Evolutionary conservation across 2,888 invertebrate genomes (phyloP).

Genomic region (Phymatocera aterrima): DNA sequence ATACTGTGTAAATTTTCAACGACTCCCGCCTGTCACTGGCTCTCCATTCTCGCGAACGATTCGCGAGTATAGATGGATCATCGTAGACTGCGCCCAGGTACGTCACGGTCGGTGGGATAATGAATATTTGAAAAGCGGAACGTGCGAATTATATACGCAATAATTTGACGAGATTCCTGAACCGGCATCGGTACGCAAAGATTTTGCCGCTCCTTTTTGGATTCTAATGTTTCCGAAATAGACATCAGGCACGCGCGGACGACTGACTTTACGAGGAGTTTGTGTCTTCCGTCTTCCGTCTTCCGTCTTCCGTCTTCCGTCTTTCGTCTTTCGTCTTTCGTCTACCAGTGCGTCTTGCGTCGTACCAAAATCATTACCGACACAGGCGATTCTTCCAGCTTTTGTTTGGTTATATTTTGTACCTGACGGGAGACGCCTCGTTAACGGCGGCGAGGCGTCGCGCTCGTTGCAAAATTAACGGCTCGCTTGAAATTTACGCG

Average conservation of each 20-base stretch:
- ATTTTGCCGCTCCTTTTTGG: conserved; percentile 27
- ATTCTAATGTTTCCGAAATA: conserved; percentile 39
- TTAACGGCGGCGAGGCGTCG: conserved; percentile 17
- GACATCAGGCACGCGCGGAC: conserved; percentile 37
- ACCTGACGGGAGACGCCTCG: conserved; percentile 18
- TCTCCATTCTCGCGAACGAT: not conserved
- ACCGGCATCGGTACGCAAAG: not conserved
- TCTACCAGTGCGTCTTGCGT: not conserved
- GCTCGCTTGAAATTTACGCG: conserved; percentile 18
- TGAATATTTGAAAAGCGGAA: not conserved
- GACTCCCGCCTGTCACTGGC: not conserved
- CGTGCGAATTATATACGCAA: not conserved
- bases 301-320: not conserved
- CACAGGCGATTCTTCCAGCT: not conserved
- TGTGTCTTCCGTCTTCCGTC: not conserved
- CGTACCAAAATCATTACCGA: not conserved
- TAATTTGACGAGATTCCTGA: not conserved
- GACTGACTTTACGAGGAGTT: conserved; percentile 8
- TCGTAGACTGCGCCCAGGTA: not conserved
- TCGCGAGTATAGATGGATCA: not conserved
- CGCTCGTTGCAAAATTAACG: conserved; percentile 34
- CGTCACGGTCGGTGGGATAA: no score
- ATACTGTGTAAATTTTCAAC: conserved; percentile 13
- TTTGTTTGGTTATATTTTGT: conserved; percentile 20
- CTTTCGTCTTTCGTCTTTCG: not conserved